Evolutionary conservation across 2,888 invertebrate species (phyloP), one percentile per base, ranked within the genome.

Genomic region (Itoplectis maculator): DNA sequence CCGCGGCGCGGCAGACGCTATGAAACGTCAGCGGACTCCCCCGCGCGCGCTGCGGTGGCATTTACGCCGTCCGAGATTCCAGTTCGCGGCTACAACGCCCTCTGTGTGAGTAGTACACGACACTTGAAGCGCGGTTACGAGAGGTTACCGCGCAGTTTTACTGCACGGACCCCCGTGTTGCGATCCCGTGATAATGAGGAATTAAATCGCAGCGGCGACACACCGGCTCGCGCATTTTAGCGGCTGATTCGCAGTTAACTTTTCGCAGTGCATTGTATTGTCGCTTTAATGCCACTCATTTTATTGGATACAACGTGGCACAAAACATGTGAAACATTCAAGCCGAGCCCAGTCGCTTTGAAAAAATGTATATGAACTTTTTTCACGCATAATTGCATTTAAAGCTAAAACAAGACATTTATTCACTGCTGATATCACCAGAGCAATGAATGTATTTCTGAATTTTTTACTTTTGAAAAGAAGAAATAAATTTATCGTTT

Each of bases 1-100:
- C n/a, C n/a, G 29, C 47, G 29, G 59, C 69, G 59, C 20, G 47
- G 35, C 61, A 37, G 49, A 73, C 78, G 66, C 11, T 54, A 29
- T 51, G 45, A 45, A 72, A 72, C n/a, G n/a, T n/a, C n/a, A n/a
- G n/a, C n/a, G n/a, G n/a, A n/a, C n/a, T n/a, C n/a, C n/a, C n/a
- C n/a, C n/a, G 20, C 29, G 13, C 29, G 59, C 59, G 11, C 35
- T n/a, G 59, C 59, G 59, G 35, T 35, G n/a, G 35, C 59, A 59
- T 59, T 59, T 59, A 59, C 54, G 23, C 23, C 54, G 23, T 23
- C 20, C 54, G 54, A 54, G 54, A 54, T 54, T 54, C 54, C 13
- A 54, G 11, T 54, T 54, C 23, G 23, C 54, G 54, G 54, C 29
- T 54, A 54, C 13, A 13, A 23, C 11, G 23, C 54, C 20, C 13